Base-by-base conservation (phyloP, 2,888 invertebrate genomes). In the Helleia helle region DNA sequence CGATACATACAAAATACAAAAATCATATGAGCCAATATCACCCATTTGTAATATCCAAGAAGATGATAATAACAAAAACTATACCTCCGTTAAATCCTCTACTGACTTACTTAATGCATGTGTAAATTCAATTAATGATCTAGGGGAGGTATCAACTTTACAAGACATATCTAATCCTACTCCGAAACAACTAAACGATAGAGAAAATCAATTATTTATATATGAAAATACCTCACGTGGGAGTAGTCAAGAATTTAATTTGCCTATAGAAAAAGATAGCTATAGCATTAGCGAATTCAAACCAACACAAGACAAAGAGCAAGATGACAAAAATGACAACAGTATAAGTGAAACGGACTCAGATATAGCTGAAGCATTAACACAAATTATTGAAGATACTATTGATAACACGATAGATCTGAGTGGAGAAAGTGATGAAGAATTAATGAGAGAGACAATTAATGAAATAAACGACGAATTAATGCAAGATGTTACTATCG, bases 381-480 rank as follows among this genome's bases (percentile, higher is more conserved):
- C 84, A 9, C 81, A 81, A 65, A 51, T 77, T 3, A 57, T 83
- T 36, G 66, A 65, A 51, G 67, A 72, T 47, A 62, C 49, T 37
- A 52, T 50, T 36, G 41, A 43, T 11, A 36, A 3, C 50, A 44
- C 38, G 57, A 56, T 37, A 38, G 47, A 7, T 62, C 61, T n/a
- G n/a, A n/a, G n/a, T n/a, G n/a, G n/a, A n/a, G n/a, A n/a, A 47
- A 70, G 70, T 1, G 37, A 60, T 22, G 74, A 77, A 51, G 66
- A 69, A 25, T 54, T 80, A 13, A 57, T 71, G 38, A 47, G 42
- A 27, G 76, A 80, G 50, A 70, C 79, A 1, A 46, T 75, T 1
- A 52, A 63, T 24, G 79, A 75, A 56, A 80, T 81, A 30, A 65
- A 65, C 41, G 52, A 62, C 40, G 70, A 72, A 25, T 42, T 75